Evolutionary conservation across 2,888 invertebrate species (phyloP).

Genomic region (Galerucella nymphaeae): DNA sequence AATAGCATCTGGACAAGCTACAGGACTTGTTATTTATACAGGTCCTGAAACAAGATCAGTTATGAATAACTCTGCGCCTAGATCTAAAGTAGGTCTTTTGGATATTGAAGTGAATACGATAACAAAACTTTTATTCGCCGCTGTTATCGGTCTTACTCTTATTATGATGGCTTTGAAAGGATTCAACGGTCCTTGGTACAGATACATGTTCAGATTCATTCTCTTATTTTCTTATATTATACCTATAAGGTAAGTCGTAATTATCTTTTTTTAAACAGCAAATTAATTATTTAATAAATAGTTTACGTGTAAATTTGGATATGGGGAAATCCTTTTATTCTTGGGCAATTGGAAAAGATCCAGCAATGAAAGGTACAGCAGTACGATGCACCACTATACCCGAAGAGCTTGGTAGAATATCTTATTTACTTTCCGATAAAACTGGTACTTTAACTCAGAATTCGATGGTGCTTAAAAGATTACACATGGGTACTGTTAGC

Average conservation of each 20-base stretch:
- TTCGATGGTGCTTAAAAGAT: slow-evolving; percentile 97
- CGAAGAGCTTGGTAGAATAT: slow-evolving; percentile 96
- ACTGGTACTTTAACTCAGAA: slow-evolving; percentile 99
- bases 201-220: slow-evolving; percentile 96
- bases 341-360: slow-evolving; percentile 95
- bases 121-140: slow-evolving; percentile 93
- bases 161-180: slow-evolving; percentile 98
- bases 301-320: slow-evolving; percentile 96
- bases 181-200: slow-evolving; percentile 95
- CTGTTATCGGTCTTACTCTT: slow-evolving; percentile 89
- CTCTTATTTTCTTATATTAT: slow-evolving; percentile 99
- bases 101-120: slow-evolving; percentile 97
- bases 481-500: slow-evolving; percentile 93
- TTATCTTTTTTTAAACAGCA: not conserved
- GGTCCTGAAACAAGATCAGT: slow-evolving; percentile 95
- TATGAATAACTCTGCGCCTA: slow-evolving; percentile 97
- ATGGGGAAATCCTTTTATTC: slow-evolving; percentile 99
- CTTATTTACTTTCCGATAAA: slow-evolving; percentile 97
- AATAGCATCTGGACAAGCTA: slow-evolving; percentile 94
- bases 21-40: slow-evolving; percentile 96
- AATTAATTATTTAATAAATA: slow-evolving; percentile 59
- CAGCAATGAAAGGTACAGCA: slow-evolving; percentile 92
- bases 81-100: slow-evolving; percentile 94
- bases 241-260: slow-evolving; percentile 83
- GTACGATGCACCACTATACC: slow-evolving; percentile 98